Percentiles rank a stretch among this genome's conserved stretches.
These are phyloP conservation scores for Paradisaea rubra DNA, from an alignment of 2,113 vertebrate species.

Conservation along the genomic window DNA sequence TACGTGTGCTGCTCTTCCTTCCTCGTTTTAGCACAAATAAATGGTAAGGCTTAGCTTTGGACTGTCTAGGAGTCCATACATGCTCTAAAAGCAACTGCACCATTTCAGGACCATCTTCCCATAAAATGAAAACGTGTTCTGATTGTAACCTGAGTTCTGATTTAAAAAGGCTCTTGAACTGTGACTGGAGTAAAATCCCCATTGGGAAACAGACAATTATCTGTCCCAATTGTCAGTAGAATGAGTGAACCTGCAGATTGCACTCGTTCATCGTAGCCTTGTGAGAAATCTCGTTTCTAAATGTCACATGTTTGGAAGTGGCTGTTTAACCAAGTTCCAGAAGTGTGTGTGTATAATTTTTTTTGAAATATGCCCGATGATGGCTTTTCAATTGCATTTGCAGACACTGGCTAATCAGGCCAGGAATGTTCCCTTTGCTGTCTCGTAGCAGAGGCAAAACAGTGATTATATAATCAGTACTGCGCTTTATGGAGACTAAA, in stretches of 20 bases:
- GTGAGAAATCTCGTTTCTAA: not conserved
- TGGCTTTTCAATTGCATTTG: not conserved
- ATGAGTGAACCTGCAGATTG: not conserved
- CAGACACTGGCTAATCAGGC: constrained; percentile 32
- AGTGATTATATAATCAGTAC: constrained; percentile 42
- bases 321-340: not conserved
- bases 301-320: not conserved
- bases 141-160: not conserved
- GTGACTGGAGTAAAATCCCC: not conserved
- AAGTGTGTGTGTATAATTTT: not conserved
- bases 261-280: accelerated
- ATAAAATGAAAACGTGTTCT: not conserved
- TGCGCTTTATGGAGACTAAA: not conserved
- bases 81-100: not conserved
- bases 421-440: constrained; percentile 9
- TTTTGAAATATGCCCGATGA: not conserved
- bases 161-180: not conserved
- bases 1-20: not conserved
- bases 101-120: not conserved
- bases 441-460: constrained; percentile 41
- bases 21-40: not conserved
- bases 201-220: not conserved
- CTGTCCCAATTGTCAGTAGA: not conserved
- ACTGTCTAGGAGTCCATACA: accelerated
- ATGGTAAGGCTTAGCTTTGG: not conserved